phyloP scores from a whole-genome alignment of 2,797 vertebrate species.

The Sciaenops ocellatus region DNA sequence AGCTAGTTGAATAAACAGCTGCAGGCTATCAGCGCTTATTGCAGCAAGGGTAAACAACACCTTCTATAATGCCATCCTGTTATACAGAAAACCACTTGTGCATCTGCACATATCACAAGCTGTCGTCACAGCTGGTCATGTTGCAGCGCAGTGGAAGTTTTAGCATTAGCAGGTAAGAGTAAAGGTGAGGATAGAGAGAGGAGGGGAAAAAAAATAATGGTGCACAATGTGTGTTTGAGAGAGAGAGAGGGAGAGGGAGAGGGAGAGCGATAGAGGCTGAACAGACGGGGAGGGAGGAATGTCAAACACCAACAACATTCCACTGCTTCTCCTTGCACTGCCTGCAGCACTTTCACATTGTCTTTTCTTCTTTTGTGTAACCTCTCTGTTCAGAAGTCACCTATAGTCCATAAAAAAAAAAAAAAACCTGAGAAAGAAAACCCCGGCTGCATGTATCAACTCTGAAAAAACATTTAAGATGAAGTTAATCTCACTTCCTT shows the following conservation, averaged over 20 bases:
- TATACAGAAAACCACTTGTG: conserved; percentile 4
- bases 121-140: background rate
- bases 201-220: conserved; percentile 29
- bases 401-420: conserved; percentile 57
- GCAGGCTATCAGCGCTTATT: background rate
- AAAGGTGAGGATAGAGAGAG: conserved; percentile 25
- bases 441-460: conserved; percentile 29
- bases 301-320: conserved; percentile 90
- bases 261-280: conserved; percentile 19
- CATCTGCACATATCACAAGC: background rate
- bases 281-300: conserved; percentile 79
- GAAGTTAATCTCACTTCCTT: conserved; percentile 22
- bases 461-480: conserved; percentile 10
- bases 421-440: conserved; percentile 41
- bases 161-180: conserved; percentile 13
- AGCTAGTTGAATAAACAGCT: background rate
- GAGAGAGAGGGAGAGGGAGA: conserved; percentile 21
- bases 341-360: conserved; percentile 83
- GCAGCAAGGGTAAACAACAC: conserved; percentile 11
- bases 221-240: conserved; percentile 29
- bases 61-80: background rate
- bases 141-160: background rate
- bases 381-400: conserved; percentile 71
- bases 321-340: conserved; percentile 82
- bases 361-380: conserved; percentile 79